Percentiles rank a stretch among this genome's conserved stretches.
phyloP scores from a whole-genome alignment of 2,797 vertebrate genomes.

The Poecilia gillii region DNA sequence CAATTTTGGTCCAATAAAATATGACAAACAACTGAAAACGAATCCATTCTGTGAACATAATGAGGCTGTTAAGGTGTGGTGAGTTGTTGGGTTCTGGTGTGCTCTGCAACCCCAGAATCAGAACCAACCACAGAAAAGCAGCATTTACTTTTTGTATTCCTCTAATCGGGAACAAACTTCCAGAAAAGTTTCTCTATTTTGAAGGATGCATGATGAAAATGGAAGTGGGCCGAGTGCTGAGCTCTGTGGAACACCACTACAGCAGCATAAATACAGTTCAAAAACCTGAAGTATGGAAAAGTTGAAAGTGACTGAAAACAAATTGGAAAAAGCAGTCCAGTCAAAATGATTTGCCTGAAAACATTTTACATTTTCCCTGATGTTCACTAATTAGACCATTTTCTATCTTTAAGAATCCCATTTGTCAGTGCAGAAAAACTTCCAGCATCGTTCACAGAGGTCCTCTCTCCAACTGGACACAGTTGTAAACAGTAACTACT shows the following conservation, averaged over 20 bases:
- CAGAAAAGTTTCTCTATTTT: not conserved
- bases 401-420: not conserved
- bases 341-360: not conserved
- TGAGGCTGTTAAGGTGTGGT: not conserved
- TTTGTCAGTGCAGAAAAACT: constrained; percentile 1
- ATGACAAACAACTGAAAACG: not conserved
- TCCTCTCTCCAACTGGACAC: constrained; percentile 35
- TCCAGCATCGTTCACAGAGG: not conserved
- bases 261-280: not conserved
- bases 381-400: not conserved
- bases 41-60: not conserved
- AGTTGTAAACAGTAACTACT: constrained; percentile 64
- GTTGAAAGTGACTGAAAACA: not conserved
- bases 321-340: not conserved
- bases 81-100: not conserved
- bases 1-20: not conserved
- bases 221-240: not conserved
- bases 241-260: not conserved
- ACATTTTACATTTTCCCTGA: not conserved
- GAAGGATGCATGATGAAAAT: not conserved
- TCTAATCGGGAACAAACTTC: too few species aligned
- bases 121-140: not conserved
- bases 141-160: too few species aligned
- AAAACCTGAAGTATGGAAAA: not conserved
- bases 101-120: not conserved